Base-by-base conservation (phyloP, 2,888 invertebrate species). In the Amblyjoppa proteus region DNA sequence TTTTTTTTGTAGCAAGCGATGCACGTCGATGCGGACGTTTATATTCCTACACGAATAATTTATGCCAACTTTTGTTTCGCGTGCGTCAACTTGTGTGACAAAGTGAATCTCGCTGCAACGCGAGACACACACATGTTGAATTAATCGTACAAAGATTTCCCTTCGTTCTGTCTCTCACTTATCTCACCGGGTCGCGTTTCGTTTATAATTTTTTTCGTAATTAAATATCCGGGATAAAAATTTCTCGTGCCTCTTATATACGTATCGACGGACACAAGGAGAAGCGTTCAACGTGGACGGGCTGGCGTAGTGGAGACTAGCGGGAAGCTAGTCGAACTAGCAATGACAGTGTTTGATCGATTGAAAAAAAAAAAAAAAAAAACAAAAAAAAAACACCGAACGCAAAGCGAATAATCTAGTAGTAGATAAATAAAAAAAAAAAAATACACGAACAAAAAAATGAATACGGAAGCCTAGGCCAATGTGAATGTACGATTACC, bases 231-330 rank as follows among this genome's bases (percentile, higher is more conserved):
- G 73, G 85, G 81, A 87, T 79, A 73, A 86, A 85, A 84, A 87
- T 86, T 73, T 78, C 77, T 77, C 61, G 81, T 83, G 86, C 69
- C 79, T 74, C 69, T 70, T 53, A 71, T 49, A 56, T 76, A 78
- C 88, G 11, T 64, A 34, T 64, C 64, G 77, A 89, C 88, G 87
- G 89, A 89, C 88, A 89, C 89, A 89, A 90, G 88, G 73, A 90
- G 88, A 91, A 90, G 90, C 89, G 90, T 89, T 90, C 89, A 88
- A 89, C 87, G 91, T 92, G 93, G 93, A 93, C 92, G 93, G 94
- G 92, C 89, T 90, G 90, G 92, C 93, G 84, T 92, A 92, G 92
- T 91, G 89, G 89, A 87, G 92, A 93, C 93, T 93, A 94, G 92
- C 92, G 69, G 84, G 78, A 76, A 87, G 90, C 91, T 93, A 92